Evolutionary conservation across 2,113 vertebrate species (phyloP).

Genomic region (Erythrolamprus reginae): DNA sequence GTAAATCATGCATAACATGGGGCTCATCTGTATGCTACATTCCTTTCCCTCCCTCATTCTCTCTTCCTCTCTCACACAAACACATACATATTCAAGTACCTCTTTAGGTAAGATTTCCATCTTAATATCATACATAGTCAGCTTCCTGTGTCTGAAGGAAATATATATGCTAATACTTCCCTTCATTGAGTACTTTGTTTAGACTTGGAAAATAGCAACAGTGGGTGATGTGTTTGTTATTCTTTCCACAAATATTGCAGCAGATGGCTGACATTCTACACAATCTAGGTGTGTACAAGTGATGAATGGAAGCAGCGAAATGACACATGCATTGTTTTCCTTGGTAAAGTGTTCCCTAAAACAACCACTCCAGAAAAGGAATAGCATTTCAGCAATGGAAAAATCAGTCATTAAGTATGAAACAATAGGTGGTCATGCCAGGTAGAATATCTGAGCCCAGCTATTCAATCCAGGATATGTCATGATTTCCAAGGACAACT

Average conservation of each 20-base stretch:
- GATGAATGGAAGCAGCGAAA: not conserved
- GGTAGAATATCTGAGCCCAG: not conserved
- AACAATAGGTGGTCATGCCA: not conserved
- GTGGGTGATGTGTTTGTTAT: not conserved
- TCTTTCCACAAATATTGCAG: not conserved
- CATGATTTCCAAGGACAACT: not conserved
- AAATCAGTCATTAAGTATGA: not conserved
- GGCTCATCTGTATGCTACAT: not conserved
- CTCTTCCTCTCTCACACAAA: not conserved
- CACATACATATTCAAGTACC: not conserved
- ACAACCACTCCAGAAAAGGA: not conserved
- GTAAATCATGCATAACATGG: not conserved
- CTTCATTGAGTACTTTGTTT: not conserved
- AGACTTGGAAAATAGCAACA: constrained; percentile 10
- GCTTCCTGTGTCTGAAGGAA: rapidly evolving
- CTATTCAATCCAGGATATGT: not conserved
- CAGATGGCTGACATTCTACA: constrained; percentile 7
- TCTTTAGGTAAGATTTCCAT: not conserved
- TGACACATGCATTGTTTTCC: constrained; percentile 3
- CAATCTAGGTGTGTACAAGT: not conserved
- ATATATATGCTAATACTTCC: not conserved
- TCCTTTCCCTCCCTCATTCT: not conserved
- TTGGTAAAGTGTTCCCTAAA: not conserved
- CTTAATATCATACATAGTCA: not conserved
- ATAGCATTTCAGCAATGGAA: not conserved